A percentile compares a stretch with the other conserved stretches of the same genome.
phyloP scores from a whole-genome alignment of 2,797 vertebrate species.

The Anguilla pacifica region DNA sequence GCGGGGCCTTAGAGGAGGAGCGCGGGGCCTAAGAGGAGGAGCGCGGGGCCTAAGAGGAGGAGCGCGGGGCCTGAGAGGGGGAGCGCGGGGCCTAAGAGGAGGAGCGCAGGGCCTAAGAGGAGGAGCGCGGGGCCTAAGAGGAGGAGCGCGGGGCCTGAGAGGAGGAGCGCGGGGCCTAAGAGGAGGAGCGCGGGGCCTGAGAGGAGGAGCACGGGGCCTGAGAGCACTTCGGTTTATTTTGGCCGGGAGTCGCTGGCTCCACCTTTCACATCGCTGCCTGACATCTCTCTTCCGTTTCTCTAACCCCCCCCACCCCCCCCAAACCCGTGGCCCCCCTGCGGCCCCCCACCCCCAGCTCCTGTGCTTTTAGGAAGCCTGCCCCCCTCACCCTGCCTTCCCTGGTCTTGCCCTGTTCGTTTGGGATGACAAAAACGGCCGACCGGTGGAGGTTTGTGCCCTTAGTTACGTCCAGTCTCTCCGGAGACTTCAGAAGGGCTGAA shows the following conservation, averaged over 20 bases:
- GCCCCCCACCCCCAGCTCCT: neutral
- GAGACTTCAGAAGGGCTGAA: neutral
- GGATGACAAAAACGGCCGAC: neutral
- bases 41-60: no score
- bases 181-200: no score
- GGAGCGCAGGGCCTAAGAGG: no score
- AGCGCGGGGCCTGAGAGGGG: no score
- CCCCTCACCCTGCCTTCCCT: neutral
- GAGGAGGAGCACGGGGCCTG: neutral
- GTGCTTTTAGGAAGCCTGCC: neutral
- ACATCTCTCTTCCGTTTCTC: neutral
- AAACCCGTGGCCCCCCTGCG: no score
- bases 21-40: no score
- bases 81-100: no score
- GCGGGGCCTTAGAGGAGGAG: no score
- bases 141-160: no score
- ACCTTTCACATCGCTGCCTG: neutral
- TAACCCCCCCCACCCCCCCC: no score
- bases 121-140: no score
- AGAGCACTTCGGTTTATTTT: neutral
- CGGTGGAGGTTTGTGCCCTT: neutral
- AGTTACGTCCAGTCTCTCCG: neutral
- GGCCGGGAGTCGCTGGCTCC: neutral
- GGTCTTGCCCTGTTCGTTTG: neutral
- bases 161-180: no score